These are phyloP conservation scores for Oenanthe melanoleuca DNA, from an alignment of 2,113 vertebrate genomes.

Conservation along the genomic window DNA sequence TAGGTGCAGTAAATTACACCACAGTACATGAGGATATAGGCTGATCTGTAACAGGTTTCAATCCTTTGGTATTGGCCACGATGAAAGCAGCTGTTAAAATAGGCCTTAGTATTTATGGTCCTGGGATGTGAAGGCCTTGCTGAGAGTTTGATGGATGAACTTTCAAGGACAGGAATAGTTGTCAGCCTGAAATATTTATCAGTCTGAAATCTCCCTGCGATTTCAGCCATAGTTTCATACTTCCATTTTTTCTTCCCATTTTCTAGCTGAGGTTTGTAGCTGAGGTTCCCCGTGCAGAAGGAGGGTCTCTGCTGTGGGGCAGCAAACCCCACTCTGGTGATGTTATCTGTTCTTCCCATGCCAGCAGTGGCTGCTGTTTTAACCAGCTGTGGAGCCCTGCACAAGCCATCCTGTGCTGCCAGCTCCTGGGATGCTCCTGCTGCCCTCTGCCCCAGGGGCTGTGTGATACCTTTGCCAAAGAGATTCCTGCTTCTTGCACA, in stretches of 20 bases:
- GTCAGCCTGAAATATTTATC: conserved; percentile 69
- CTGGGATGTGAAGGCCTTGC: conserved; percentile 52
- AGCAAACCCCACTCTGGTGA: background rate
- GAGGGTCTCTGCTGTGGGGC: background rate
- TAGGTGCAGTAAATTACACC: background rate
- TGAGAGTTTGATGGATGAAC: conserved; percentile 63
- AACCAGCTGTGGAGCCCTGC: background rate
- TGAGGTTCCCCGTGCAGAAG: background rate
- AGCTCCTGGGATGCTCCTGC: background rate
- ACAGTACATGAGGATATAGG: background rate
- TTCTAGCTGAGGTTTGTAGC: background rate
- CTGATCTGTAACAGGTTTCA: conserved; percentile 25
- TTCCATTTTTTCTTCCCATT: background rate
- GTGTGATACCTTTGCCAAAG: background rate
- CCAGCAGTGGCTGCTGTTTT: background rate
- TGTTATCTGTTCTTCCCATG: background rate
- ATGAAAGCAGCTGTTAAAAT: conserved; percentile 45
- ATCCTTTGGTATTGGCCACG: background rate
- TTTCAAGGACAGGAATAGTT: conserved; percentile 67
- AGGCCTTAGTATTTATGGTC: conserved; percentile 60
- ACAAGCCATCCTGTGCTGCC: background rate
- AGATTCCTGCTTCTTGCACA: background rate
- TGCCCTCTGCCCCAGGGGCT: background rate
- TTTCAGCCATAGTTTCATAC: background rate
- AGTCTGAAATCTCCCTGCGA: conserved; percentile 25